phyloP scores from a whole-genome alignment of 1,140 invertebrate species.

The Sinella curviseta region DNA sequence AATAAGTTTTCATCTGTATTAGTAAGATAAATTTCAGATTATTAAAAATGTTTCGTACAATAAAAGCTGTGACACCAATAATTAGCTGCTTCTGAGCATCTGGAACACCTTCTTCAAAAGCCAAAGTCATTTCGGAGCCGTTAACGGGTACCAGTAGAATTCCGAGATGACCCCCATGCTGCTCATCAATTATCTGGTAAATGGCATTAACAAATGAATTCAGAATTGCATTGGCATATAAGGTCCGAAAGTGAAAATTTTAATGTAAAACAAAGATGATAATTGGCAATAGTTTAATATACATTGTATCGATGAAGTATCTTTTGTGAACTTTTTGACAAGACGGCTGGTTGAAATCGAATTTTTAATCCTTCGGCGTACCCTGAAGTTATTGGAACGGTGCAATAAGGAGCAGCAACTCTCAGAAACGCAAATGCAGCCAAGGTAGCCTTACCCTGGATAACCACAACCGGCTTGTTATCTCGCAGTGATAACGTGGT shows the following conservation, averaged over 20 bases:
- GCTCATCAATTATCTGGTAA: conserved; percentile 13
- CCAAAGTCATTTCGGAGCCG: neutral
- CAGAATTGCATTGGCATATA: too few relatives aligned
- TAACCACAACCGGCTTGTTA: conserved; percentile 1
- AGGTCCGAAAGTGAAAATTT: neutral
- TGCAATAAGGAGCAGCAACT: neutral
- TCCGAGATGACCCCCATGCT: neutral
- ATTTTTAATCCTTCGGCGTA: conserved; percentile 5
- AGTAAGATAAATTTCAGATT: neutral
- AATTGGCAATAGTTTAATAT: too few relatives aligned
- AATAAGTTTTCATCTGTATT: neutral
- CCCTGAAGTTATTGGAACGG: neutral
- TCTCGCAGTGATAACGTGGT: neutral
- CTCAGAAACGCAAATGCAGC: neutral
- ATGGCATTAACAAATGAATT: neutral
- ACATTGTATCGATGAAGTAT: conserved; percentile 14
- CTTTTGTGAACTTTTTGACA: neutral
- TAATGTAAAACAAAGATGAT: too few relatives aligned
- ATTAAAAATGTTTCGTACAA: neutral
- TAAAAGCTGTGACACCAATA: neutral
- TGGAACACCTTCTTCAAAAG: neutral
- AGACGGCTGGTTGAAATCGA: neutral
- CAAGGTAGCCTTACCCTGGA: neutral
- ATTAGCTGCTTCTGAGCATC: neutral
- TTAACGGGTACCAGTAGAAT: neutral